Evolutionary conservation across 2,888 invertebrate species (phyloP), one percentile per base, ranked within the genome.

Genomic region (Anorthoa munda): DNA sequence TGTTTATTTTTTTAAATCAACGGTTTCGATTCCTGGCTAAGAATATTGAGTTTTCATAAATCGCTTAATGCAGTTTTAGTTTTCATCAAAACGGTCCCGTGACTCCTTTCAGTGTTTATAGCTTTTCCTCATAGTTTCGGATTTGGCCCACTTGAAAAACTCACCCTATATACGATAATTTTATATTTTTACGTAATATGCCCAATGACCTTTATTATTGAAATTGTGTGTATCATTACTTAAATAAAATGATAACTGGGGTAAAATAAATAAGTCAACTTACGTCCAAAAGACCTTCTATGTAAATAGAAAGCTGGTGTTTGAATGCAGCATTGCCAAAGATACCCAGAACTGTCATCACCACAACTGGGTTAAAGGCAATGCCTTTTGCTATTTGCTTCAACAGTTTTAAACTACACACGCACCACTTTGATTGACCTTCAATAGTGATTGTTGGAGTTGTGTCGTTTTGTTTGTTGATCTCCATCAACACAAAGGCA

Each of bases 311-410:
- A 69, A 99, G 93, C 15, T 97, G 97, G 90, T 98, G 98, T 82
- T 97, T 97, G 92, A 99, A 99, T 55, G 97, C 92, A 79, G 98
- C 96, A 92, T 99, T 99, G 53, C 98, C 99, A 79, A 97, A 92
- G 18, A 99, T 98, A 13, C 99, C 99, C 79, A 99, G 95, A n/a
- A 98, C 95, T 0, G 99, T 99, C 99, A 99, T 99, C 67, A 99
- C 97, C 21, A 99, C 97, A 71, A 99, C 97, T 0, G 99, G 99
- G 95, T 99, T 99, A 17, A 97, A 97, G 76, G 98, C 96, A 67
- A 99, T 97, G 67, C 98, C 98, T 92, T 97, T 97, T 13, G 97
- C 87, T 51, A 97, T 97, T 88, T 97, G 97, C 59, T 92, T 89
- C 7, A 95, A 74, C 86, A 89, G 92, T 91, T 92, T 97, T 12